Conservation (phyloP, 1,140 invertebrate species). For the Drosophila jambulina region DNA sequence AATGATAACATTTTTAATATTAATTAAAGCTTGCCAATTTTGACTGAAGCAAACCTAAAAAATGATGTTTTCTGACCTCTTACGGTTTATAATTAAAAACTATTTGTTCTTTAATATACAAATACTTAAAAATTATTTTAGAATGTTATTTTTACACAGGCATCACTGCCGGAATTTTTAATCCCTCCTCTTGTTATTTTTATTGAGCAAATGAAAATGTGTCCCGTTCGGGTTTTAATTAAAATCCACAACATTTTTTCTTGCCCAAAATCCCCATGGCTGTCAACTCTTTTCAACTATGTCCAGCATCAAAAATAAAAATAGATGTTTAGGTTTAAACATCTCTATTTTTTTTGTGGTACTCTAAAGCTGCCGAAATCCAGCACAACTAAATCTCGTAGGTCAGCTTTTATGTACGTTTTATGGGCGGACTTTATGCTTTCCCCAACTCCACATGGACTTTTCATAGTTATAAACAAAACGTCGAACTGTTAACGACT, state of each 20-base stretch:
- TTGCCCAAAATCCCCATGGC: background rate
- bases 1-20: background rate
- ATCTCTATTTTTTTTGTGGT: conserved; percentile 13
- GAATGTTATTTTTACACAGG: no score
- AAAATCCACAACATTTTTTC: conserved; percentile 19
- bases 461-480: conserved; percentile 53
- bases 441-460: conserved; percentile 2
- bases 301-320: conserved; percentile 3
- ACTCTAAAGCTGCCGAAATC: conserved; percentile 4
- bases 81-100: background rate
- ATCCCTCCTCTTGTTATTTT: background rate
- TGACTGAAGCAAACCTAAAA: background rate
- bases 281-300: background rate
- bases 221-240: conserved; percentile 24
- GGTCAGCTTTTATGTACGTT: conserved; percentile 35
- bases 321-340: background rate
- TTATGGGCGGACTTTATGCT: conserved; percentile 34
- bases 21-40: background rate
- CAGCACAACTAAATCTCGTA: conserved; percentile 18
- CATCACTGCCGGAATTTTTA: background rate
- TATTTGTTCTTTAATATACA: background rate
- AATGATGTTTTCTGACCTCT: background rate
- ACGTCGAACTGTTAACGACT: conserved; percentile 51
- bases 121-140: background rate
- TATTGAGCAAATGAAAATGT: background rate